Conservation (phyloP, 2,113 vertebrate genomes). For the Burhinus bistriatus region DNA sequence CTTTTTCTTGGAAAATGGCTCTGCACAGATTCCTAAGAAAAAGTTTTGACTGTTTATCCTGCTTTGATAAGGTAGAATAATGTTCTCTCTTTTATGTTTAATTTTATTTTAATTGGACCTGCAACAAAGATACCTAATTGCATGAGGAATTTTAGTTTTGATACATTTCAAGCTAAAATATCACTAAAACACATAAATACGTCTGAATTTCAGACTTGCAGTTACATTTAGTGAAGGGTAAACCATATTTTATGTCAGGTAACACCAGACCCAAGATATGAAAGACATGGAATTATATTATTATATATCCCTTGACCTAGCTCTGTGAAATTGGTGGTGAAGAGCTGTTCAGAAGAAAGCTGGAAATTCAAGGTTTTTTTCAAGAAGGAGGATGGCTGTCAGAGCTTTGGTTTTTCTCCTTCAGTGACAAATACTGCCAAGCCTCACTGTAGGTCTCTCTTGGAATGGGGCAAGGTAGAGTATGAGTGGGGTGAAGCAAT, state of each 20-base stretch:
- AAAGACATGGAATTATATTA: not conserved
- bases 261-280: not conserved
- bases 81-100: conserved; percentile 32
- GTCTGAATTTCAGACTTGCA: conserved; percentile 12
- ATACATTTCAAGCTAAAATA: conserved; percentile 18
- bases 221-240: not conserved
- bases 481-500: not conserved
- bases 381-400: not conserved
- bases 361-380: not conserved
- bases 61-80: conserved; percentile 52
- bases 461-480: not conserved
- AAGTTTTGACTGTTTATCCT: conserved; percentile 32
- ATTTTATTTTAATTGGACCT: conserved; percentile 58
- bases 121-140: conserved; percentile 2
- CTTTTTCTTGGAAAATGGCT: conserved; percentile 24
- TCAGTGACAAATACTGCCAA: not conserved
- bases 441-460: not conserved
- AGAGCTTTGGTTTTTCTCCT: not conserved
- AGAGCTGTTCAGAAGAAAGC: not conserved
- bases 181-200: conserved; percentile 4
- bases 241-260: not conserved
- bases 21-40: not conserved
- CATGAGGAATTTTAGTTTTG: conserved; percentile 1
- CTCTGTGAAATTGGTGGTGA: not conserved
- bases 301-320: not conserved